Evolutionary conservation across 2,888 invertebrate species (phyloP).

Genomic region (Xestia c-nigrum): DNA sequence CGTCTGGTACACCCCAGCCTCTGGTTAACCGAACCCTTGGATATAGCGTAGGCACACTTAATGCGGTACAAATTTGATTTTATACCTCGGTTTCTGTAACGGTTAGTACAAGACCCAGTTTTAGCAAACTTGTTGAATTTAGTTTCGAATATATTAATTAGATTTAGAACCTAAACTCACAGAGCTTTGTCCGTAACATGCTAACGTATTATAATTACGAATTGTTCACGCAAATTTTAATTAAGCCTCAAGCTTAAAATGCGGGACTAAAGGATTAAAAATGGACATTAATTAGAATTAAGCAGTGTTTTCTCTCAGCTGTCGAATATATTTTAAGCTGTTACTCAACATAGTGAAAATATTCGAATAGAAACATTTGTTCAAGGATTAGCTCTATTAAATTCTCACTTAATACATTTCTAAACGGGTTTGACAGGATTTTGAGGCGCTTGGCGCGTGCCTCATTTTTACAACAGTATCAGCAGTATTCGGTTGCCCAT

Average conservation of each 20-base stretch:
- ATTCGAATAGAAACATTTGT: conserved; percentile 45
- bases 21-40: conserved; percentile 87
- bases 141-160: conserved; percentile 40
- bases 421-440: conserved; percentile 71
- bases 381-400: conserved; percentile 52
- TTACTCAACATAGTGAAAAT: conserved; percentile 46
- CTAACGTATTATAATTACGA: conserved; percentile 29
- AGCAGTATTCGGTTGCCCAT: conserved; percentile 81
- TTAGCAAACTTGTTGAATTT: conserved; percentile 64
- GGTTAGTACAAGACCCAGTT: conserved; percentile 42
- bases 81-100: conserved; percentile 68
- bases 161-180: conserved; percentile 31
- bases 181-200: conserved; percentile 22
- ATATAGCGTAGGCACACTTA: conserved; percentile 79
- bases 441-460: conserved; percentile 73
- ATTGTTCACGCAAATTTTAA: conserved; percentile 40
- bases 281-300: conserved; percentile 46
- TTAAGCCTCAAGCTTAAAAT: conserved; percentile 28
- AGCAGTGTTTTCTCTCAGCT: conserved; percentile 29
- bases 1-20: conserved; percentile 85
- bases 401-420: conserved; percentile 57
- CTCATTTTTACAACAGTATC: conserved; percentile 76
- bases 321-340: conserved; percentile 39
- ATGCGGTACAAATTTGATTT: conserved; percentile 89
- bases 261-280: conserved; percentile 44